phyloP scores from a whole-genome alignment of 2,797 vertebrate species.

The Ispidina picta region DNA sequence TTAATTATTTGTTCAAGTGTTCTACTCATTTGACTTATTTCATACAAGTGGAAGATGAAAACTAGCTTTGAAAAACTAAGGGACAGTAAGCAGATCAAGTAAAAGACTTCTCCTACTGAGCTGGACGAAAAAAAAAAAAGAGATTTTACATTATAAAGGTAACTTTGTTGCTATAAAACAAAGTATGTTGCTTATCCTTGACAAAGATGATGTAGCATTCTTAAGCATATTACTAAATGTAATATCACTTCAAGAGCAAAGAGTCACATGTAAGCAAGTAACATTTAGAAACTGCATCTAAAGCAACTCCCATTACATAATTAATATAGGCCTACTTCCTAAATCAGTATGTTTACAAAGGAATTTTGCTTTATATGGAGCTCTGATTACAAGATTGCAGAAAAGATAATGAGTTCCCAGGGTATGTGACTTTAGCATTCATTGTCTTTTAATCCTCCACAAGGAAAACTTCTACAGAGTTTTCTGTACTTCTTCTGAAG shows the following conservation, averaged over 20 bases:
- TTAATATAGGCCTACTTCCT: neutral
- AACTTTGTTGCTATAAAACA: conserved; percentile 18
- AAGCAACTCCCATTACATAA: conserved; percentile 6
- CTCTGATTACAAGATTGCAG: conserved; percentile 43
- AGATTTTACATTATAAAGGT: neutral
- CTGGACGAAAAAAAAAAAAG: neutral
- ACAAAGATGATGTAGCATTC: neutral
- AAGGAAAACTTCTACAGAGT: neutral
- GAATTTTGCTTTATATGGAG: neutral
- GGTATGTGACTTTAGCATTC: conserved; percentile 22
- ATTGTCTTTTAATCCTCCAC: conserved; percentile 3
- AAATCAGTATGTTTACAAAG: conserved; percentile 2
- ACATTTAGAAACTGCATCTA: neutral
- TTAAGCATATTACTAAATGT: neutral
- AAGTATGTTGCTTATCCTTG: neutral
- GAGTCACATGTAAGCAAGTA: neutral
- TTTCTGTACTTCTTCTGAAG: neutral
- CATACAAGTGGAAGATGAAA: neutral
- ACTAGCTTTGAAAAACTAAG: conserved; percentile 29
- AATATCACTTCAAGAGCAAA: conserved; percentile 17
- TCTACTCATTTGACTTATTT: neutral
- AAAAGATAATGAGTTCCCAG: conserved; percentile 26
- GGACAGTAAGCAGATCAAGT: conserved; percentile 47
- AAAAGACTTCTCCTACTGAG: conserved; percentile 25
- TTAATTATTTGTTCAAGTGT: neutral